Base-by-base conservation (phyloP, 2,888 invertebrate species). In the Drosophila kanekoi region DNA sequence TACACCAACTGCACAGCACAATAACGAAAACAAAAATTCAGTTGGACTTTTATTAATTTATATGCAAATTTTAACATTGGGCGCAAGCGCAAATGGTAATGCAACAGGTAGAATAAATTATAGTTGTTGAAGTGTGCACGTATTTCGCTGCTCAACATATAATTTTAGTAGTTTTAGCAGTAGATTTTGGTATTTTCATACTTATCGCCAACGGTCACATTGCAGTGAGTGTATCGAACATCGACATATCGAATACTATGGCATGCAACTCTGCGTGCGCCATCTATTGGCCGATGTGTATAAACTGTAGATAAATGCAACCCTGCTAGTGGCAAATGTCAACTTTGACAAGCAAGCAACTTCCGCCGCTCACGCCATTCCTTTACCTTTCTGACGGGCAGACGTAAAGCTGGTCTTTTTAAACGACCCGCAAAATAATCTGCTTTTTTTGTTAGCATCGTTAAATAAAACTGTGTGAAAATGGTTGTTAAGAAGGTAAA, bases 401-500 rank as follows among this genome's bases (percentile, higher is more conserved):
- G 91, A 89, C 84, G 72, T 87, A 79, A 87, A 90, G 92, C 90
- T 89, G 91, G 91, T 91, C 91, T 89, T 78, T 86, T 86, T 77
- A 57, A 80, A 76, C 77, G 90, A 77, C 89, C 89, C 73, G 89
- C 83, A 72, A 65, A 63, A 68, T 69, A 87, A 92, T 92, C 92
- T 92, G 90, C 88, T 68, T 85, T 82, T 91, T 91, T 89, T 72
- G 77, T 75, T 76, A 76, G 79, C 90, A 92, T 92, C 92, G 79
- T 81, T 70, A 33, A 79, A 75, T 84, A 83, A 84, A 90, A 89
- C 75, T 77, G 77, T 77, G 78, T 64, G 75, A 91, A 86, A 83
- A 92, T 92, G 92, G 92, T 92, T 89, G 92, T 92, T 79, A 92
- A 92, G 91, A 92, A 92, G 92, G 92, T 92, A 92, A 85, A 83